These are phyloP conservation scores for Folsomia manolachei DNA, from an alignment of 2,888 invertebrate species.

Conservation along the genomic window DNA sequence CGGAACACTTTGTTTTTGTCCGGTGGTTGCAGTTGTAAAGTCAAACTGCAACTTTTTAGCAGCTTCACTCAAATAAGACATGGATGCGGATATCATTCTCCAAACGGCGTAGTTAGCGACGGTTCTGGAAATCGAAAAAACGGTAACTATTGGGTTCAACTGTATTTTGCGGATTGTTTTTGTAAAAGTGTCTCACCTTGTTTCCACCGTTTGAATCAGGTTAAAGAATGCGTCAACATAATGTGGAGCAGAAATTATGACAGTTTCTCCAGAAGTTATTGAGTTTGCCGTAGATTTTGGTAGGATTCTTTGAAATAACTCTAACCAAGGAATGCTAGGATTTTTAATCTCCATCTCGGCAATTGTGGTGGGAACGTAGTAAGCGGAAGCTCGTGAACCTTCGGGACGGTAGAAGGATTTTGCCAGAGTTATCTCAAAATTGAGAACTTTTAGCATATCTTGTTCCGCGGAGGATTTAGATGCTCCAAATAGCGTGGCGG, in stretches of 20 bases:
- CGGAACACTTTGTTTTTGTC: conserved; percentile 76
- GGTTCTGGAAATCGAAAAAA: too few species aligned
- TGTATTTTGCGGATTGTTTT: too few species aligned
- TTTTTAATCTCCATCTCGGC: conserved; percentile 69
- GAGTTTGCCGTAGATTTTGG: conserved; percentile 59
- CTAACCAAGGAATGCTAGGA: conserved; percentile 73
- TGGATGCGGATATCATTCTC: conserved; percentile 72
- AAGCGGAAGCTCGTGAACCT: conserved; percentile 62
- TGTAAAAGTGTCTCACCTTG: conserved; percentile 56
- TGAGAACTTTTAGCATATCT: conserved; percentile 73
- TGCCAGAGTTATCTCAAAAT: conserved; percentile 84
- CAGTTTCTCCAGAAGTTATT: conserved; percentile 67
- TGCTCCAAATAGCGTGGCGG: conserved; percentile 80
- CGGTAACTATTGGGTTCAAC: too few species aligned
- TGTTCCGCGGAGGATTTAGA: conserved; percentile 63
- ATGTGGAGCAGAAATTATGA: conserved; percentile 79
- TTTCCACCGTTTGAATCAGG: conserved; percentile 60
- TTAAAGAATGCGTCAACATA: conserved; percentile 71
- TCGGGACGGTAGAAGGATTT: conserved; percentile 56
- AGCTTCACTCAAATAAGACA: conserved; percentile 71
- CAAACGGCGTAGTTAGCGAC: conserved; percentile 90
- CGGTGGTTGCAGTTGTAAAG: conserved; percentile 75
- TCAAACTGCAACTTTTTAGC: conserved; percentile 73
- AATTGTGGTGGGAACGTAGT: conserved; percentile 86
- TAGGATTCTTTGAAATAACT: conserved; percentile 77